Base-by-base conservation (phyloP, 2,113 vertebrate genomes). In the Solenodon paradoxus region DNA sequence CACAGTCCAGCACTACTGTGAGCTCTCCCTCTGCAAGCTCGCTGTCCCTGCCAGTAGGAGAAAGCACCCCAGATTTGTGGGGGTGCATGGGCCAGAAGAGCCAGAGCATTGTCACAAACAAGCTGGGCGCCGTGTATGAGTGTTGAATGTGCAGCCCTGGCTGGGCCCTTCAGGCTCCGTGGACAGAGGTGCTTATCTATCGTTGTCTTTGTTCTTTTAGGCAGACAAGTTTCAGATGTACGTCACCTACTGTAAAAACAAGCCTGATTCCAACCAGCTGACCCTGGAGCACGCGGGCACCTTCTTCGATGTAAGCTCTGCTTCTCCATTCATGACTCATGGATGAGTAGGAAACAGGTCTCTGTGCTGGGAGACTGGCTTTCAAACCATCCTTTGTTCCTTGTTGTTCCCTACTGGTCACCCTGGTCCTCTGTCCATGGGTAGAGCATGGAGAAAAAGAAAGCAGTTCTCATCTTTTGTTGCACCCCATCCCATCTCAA, bases 221-320 rank as follows among this genome's bases (percentile, higher is more conserved):
- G 99, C 99, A 91, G 99, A 99, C 98, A 99, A 99, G 97, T 99
- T 99, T 98, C 99, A 99, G 97, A 99, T 99, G 98, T 99, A 99
- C 91, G 99, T 99, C 93, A 99, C 99, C 95, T 99, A 99, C 98
- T 99, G 99, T 98, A 99, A 99, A 98, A 99, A 99, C 98, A 99
- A 99, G 96, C 99, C 99, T 15, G 99, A 99, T 98, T 99, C 99
- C 97, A 99, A 97, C 97, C 99, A 99, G 98, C 99, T 99, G 80
- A 99, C 99, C 93, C 98, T 99, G 98, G 99, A 99, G 93, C 99
- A 99, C 0, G 99, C 99, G 45, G 99, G 99, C 81, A 98, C 98
- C 93, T 99, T 99, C 98, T 99, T 99, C 97, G 99, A 99, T 86
- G 99, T 99, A 98, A 99, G 99, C 98, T 75, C 7, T 55, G 80